Conservation (phyloP, 92 coral and sea anemone species). For the Palythoa caribaeorum region DNA sequence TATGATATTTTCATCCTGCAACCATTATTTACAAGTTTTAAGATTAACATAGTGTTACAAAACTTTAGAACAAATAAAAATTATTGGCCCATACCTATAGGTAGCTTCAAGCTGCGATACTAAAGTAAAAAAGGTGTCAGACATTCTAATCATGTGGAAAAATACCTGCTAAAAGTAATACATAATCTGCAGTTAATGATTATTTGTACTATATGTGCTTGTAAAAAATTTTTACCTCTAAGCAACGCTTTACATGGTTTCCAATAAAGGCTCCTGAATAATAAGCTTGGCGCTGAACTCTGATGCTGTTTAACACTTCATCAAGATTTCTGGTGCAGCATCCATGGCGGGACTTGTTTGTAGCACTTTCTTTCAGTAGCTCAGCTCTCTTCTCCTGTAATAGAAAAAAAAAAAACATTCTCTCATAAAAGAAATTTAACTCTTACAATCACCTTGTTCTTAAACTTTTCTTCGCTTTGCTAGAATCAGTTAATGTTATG, state of each 20-base stretch:
- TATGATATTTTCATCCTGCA: constrained; percentile 18
- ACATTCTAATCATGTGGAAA: neutral
- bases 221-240: neutral
- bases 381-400: constrained; percentile 5
- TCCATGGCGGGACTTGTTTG: constrained; percentile 11
- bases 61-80: neutral
- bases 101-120: neutral
- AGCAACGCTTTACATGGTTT: constrained; percentile 27
- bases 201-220: neutral
- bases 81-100: neutral
- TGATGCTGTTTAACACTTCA: neutral
- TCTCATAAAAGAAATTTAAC: neutral
- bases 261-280: constrained; percentile 19
- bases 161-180: neutral
- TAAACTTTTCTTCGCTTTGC: neutral
- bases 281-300: constrained; percentile 16
- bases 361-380: constrained; percentile 1
- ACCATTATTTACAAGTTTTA: neutral
- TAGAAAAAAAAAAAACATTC: neutral
- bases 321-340: constrained; percentile 21
- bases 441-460: neutral
- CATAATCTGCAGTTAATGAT: neutral
- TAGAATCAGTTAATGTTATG: neutral
- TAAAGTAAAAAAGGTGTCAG: neutral
- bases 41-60: neutral